Percentiles rank a stretch among this genome's conserved stretches.
Conservation (phyloP, 1,140 invertebrate genomes). For the Camponotus vicinus region DNA sequence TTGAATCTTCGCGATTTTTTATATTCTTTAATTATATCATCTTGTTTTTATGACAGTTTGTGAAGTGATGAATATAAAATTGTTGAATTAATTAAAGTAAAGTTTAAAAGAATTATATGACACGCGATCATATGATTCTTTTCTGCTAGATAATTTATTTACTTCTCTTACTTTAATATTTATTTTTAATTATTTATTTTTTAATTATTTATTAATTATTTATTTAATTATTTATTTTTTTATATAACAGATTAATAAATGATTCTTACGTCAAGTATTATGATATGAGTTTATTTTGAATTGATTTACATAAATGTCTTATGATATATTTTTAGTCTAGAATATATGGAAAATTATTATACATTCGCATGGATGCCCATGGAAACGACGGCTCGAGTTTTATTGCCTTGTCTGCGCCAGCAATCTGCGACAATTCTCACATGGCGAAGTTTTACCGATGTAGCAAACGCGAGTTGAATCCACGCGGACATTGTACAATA, state of each 20-base stretch:
- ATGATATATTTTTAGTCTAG: not conserved
- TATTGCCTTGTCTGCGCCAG: conserved; percentile 22
- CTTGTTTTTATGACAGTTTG: not conserved
- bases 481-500: conserved; percentile 26
- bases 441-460: conserved; percentile 6
- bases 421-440: conserved; percentile 44
- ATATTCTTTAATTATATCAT: not conserved
- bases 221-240: not conserved
- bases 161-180: not conserved
- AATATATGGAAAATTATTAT: not conserved
- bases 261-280: not conserved
- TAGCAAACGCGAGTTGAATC: conserved; percentile 18
- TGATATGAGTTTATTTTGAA: not conserved
- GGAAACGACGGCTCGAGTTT: conserved; percentile 8
- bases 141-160: not conserved
- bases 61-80: not conserved
- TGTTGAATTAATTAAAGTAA: not conserved
- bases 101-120: not conserved
- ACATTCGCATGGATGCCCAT: not conserved
- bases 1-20: not conserved
- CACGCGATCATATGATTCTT: not conserved
- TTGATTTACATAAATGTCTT: not conserved
- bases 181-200: not conserved
- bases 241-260: not conserved
- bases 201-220: not conserved